phyloP scores from a whole-genome alignment of 2,797 vertebrate species.

The Pangasius mekongensis region DNA sequence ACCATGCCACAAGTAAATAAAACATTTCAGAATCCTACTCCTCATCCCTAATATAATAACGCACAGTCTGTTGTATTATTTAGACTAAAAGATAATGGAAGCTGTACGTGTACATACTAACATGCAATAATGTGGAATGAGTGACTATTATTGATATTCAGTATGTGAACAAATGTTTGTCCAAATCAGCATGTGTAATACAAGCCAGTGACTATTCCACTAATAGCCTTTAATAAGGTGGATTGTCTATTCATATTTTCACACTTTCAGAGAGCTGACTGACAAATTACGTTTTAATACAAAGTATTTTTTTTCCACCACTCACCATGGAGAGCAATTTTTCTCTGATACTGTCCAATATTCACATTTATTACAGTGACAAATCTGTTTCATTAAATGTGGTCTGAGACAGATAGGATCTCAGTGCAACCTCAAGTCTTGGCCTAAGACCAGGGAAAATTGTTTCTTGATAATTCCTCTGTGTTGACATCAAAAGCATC shows the following conservation, averaged over 20 bases:
- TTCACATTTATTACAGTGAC: conserved; percentile 55
- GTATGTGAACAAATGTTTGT: conserved; percentile 11
- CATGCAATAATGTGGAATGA: not conserved
- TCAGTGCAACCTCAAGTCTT: conserved; percentile 48
- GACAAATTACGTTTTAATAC: conserved; percentile 38
- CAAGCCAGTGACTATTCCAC: conserved; percentile 26
- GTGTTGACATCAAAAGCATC: conserved; percentile 61
- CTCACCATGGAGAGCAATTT: conserved; percentile 25
- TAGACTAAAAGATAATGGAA: not conserved
- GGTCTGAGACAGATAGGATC: conserved; percentile 59
- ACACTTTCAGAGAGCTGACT: conserved; percentile 18
- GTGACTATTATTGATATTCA: not conserved
- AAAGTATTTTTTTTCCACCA: not conserved
- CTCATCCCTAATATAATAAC: not conserved
- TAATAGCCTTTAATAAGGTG: conserved; percentile 35
- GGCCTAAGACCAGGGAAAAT: conserved; percentile 52
- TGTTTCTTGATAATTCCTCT: conserved; percentile 56
- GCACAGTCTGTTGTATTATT: not conserved
- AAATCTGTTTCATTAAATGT: conserved; percentile 57
- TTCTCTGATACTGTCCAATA: conserved; percentile 48
- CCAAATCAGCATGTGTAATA: conserved; percentile 31
- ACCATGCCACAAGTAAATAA: not conserved
- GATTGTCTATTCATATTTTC: conserved; percentile 33
- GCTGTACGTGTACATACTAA: not conserved
- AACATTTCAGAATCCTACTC: not conserved